These are phyloP conservation scores for Drosophila nr. perissopoda DNA, from an alignment of 2,888 invertebrate species.

Conservation along the genomic window DNA sequence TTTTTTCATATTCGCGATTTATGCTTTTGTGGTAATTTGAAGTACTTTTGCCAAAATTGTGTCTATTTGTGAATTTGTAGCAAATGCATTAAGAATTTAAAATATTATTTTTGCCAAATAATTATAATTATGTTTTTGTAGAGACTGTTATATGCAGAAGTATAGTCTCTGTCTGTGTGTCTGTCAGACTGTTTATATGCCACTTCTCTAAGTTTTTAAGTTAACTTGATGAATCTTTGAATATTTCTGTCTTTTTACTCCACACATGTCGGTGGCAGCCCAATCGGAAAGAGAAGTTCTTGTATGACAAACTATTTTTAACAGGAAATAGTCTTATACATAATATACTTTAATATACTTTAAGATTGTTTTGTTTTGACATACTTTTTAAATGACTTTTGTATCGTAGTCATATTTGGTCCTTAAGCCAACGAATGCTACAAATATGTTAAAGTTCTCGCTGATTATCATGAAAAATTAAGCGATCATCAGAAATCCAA, in stretches of 20 bases:
- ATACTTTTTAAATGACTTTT: too few relatives aligned
- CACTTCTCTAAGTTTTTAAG: background rate
- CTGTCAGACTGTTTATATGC: too few relatives aligned
- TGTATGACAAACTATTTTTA: background rate
- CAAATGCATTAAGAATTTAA: background rate
- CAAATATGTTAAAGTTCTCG: background rate
- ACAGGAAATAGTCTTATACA: background rate
- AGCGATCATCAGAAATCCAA: background rate
- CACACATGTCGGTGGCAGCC: too few relatives aligned
- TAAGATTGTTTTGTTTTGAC: background rate
- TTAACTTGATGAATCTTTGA: background rate
- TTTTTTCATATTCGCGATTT: background rate
- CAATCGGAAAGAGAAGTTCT: background rate
- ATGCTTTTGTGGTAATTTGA: background rate
- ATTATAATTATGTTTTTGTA: too few relatives aligned
- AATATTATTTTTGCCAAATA: too few relatives aligned
- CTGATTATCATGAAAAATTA: background rate
- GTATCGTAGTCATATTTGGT: background rate
- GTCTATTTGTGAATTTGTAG: background rate
- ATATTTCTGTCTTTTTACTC: background rate
- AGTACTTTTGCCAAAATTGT: background rate
- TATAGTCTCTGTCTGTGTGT: too few relatives aligned
- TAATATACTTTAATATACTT: too few relatives aligned
- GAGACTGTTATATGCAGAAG: too few relatives aligned
- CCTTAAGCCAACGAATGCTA: background rate